These are phyloP conservation scores for Parascotia fuliginaria DNA, from an alignment of 2,888 invertebrate species.

Conservation along the genomic window DNA sequence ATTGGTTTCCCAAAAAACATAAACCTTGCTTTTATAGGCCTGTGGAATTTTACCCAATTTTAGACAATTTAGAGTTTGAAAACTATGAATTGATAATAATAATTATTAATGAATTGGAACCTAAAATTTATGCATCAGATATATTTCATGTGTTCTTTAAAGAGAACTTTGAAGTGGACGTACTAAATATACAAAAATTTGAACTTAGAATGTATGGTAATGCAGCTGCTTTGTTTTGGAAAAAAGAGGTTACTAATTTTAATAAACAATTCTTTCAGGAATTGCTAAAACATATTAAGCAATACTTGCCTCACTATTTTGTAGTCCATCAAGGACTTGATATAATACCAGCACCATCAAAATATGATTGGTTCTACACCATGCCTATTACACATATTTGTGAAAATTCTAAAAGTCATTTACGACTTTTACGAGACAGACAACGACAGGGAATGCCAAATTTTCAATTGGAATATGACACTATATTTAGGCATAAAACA, in stretches of 20 bases:
- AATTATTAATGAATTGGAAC: conserved; percentile 31
- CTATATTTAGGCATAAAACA: conserved; percentile 51
- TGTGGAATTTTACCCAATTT: conserved; percentile 29
- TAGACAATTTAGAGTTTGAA: conserved; percentile 40
- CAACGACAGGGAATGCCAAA: conserved; percentile 49
- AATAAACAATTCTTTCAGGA: conserved; percentile 60
- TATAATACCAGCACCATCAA: conserved; percentile 29
- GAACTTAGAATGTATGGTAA: conserved; percentile 47
- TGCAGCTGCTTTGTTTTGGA: conserved; percentile 62
- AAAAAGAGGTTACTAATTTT: conserved; percentile 58
- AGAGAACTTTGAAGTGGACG: conserved; percentile 49
- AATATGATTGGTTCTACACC: conserved; percentile 56
- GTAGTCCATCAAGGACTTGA: conserved; percentile 1
- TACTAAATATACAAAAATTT: conserved; percentile 34
- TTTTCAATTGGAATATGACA: conserved; percentile 61
- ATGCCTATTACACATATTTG: conserved; percentile 5
- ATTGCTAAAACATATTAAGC: conserved; percentile 50
- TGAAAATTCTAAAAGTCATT: not conserved
- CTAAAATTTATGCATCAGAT: conserved; percentile 50
- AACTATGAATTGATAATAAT: conserved; percentile 60
- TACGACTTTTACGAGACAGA: conserved; percentile 48
- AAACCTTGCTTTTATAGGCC: conserved; percentile 2
- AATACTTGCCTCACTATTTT: conserved; percentile 55
- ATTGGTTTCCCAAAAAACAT: conserved; percentile 40
- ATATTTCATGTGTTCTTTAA: conserved; percentile 56